Evolutionary conservation across 2,113 vertebrate genomes (phyloP).

Genomic region (Tragelaphus buxtoni): DNA sequence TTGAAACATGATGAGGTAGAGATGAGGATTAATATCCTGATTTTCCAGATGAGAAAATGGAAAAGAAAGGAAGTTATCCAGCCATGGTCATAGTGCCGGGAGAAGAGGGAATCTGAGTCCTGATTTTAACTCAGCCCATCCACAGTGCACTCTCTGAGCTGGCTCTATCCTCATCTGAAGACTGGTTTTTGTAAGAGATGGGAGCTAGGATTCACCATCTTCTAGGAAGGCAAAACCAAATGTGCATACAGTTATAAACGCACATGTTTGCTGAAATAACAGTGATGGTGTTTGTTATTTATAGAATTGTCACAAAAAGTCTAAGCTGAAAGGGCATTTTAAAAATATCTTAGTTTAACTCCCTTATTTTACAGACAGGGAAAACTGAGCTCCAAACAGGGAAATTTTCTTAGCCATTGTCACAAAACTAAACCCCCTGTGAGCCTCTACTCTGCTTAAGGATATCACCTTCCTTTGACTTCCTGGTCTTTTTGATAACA

Average conservation of each 20-base stretch:
- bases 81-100: neutral
- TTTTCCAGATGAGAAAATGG: constrained; percentile 64
- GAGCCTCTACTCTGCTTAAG: neutral
- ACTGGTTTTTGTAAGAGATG: constrained; percentile 16
- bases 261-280: constrained; percentile 17
- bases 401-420: neutral
- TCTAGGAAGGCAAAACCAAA: constrained; percentile 15
- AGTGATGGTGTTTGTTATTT: neutral
- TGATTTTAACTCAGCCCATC: constrained; percentile 1
- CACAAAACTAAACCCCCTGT: neutral
- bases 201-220: neutral
- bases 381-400: neutral
- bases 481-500: neutral
- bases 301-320: neutral
- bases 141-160: neutral
- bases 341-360: neutral
- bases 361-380: neutral
- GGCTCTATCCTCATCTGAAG: neutral
- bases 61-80: constrained; percentile 57
- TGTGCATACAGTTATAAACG: constrained; percentile 1
- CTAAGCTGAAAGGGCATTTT: neutral
- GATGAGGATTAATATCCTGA: constrained; percentile 38
- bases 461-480: neutral
- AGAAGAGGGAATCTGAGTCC: neutral
- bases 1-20: constrained; percentile 67